Conservation (phyloP, 2,797 vertebrate species). For the Rhincodon typus region DNA sequence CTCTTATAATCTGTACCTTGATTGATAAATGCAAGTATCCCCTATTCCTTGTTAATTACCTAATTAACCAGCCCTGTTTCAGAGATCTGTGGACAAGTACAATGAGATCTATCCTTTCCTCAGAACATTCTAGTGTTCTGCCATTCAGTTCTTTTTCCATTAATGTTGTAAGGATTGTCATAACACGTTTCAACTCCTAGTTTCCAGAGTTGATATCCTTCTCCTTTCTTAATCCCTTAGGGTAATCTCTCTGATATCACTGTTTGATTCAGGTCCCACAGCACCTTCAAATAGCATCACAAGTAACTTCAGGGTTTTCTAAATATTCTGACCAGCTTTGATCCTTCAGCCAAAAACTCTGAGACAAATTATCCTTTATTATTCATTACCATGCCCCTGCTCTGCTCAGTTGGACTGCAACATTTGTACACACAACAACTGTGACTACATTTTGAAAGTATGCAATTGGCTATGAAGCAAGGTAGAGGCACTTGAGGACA, state of each 20-base stretch:
- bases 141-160: not conserved
- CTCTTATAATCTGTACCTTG: no score
- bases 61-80: no score
- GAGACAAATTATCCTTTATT: not conserved
- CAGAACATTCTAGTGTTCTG: no score
- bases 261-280: not conserved
- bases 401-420: not conserved
- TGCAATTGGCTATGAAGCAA: not conserved
- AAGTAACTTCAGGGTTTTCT: not conserved
- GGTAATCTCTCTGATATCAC: not conserved
- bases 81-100: no score
- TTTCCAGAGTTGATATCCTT: not conserved
- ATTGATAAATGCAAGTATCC: no score
- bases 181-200: not conserved
- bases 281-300: not conserved
- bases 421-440: not conserved
- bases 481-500: not conserved
- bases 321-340: not conserved
- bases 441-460: not conserved
- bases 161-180: not conserved
- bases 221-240: not conserved
- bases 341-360: not conserved
- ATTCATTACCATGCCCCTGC: not conserved
- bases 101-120: no score
- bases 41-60: no score